Evolutionary conservation across 1,140 invertebrate species (phyloP).

Genomic region (Anthonomus grandis): DNA sequence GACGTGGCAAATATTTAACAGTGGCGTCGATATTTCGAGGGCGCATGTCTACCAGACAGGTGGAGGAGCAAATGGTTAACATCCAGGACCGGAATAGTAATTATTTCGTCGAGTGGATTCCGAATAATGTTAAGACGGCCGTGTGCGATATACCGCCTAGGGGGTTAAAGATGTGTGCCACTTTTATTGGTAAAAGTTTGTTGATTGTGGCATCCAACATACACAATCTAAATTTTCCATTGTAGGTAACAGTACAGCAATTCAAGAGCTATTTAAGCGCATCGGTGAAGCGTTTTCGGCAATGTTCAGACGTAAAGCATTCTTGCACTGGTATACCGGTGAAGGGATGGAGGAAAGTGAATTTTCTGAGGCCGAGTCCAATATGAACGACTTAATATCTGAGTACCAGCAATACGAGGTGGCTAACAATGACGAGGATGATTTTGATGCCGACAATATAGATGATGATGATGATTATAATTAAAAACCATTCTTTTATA

Average conservation of each 20-base stretch:
- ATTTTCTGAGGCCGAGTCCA: constrained; percentile 71
- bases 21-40: constrained; percentile 74
- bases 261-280: constrained; percentile 76
- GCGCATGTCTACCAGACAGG: constrained; percentile 58
- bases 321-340: constrained; percentile 69
- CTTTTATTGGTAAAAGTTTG: constrained; percentile 54
- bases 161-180: constrained; percentile 66
- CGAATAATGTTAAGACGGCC: constrained; percentile 62
- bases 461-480: constrained; percentile 11
- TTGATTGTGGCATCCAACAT: not conserved
- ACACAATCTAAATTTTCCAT: not conserved
- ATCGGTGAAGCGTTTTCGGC: constrained; percentile 73
- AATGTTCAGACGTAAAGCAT: constrained; percentile 73
- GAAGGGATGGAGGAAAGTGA: constrained; percentile 82
- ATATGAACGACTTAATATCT: constrained; percentile 78
- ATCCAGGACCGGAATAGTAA: constrained; percentile 65
- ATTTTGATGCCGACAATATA: constrained; percentile 24
- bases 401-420: constrained; percentile 82
- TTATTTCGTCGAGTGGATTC: constrained; percentile 78
- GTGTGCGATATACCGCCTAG: constrained; percentile 62
- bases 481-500: not conserved
- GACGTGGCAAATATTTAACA: constrained; percentile 58
- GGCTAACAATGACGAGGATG: constrained; percentile 29
- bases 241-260: constrained; percentile 63
- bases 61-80: constrained; percentile 68